These are phyloP conservation scores for Sinocyclocheilus maitianheensis DNA, from an alignment of 2,113 vertebrate genomes.

Conservation along the genomic window DNA sequence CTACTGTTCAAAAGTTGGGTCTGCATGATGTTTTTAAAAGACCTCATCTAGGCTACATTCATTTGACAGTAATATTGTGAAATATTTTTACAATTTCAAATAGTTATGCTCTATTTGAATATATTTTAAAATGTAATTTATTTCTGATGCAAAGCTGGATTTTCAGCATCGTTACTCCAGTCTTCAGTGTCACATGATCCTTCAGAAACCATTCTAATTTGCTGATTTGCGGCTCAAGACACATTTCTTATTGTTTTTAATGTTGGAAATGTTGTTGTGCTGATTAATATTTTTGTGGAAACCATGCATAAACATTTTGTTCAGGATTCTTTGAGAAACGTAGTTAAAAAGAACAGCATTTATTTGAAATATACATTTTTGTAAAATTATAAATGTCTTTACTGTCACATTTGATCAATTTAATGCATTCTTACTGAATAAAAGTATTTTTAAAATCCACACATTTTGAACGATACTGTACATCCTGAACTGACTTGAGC, in stretches of 20 bases:
- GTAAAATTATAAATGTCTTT: not conserved
- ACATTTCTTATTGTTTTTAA: not conserved
- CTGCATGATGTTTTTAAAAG: not conserved
- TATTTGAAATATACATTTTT: not conserved
- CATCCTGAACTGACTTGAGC: not conserved
- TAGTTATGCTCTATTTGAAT: not conserved
- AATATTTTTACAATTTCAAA: not conserved
- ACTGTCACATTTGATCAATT: not conserved
- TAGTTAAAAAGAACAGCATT: not conserved
- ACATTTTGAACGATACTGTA: not conserved
- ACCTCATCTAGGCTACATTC: not conserved
- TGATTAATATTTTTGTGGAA: too few species aligned
- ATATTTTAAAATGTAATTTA: not conserved
- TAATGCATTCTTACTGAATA: too few species aligned
- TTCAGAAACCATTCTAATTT: not conserved
- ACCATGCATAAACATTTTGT: too few species aligned
- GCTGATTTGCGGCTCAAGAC: not conserved
- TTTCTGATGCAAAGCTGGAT: not conserved
- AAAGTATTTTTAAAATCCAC: not conserved
- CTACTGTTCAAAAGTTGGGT: not conserved
- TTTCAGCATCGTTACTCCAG: not conserved
- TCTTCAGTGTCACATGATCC: not conserved
- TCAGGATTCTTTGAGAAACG: not conserved
- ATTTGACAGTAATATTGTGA: not conserved
- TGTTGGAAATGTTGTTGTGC: too few species aligned